phyloP scores from a whole-genome alignment of 35 echinoderm and acorn worm species.

The Strongylocentrotus purpuratus region DNA sequence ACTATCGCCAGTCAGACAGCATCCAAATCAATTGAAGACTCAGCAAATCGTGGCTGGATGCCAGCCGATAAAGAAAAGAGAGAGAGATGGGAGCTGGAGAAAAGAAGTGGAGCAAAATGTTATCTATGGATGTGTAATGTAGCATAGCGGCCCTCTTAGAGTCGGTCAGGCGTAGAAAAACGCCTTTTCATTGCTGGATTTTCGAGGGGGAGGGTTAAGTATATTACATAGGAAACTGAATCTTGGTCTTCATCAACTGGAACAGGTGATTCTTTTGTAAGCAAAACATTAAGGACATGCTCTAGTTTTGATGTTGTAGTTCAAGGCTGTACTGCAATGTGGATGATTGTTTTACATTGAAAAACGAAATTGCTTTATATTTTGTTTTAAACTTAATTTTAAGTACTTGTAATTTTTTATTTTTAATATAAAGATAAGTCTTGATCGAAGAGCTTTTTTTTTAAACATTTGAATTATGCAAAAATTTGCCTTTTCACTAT shows the following conservation, averaged over 20 bases:
- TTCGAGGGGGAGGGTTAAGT: not conserved
- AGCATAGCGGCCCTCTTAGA: not conserved
- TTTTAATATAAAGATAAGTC: no score
- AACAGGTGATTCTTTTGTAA: conserved; percentile 9
- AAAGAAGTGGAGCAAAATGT: conserved; percentile 11
- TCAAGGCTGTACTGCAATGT: not conserved
- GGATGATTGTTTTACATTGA: not conserved
- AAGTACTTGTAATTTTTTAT: no score
- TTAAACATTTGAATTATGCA: no score
- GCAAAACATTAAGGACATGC: not conserved
- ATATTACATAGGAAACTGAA: not conserved
- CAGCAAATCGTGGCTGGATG: not conserved
- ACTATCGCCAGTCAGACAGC: conserved; percentile 1
- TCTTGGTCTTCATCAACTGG: not conserved
- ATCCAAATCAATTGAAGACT: conserved; percentile 12
- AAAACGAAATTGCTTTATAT: not conserved
- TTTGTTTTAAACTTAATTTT: no score
- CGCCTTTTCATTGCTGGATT: not conserved
- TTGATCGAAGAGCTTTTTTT: no score
- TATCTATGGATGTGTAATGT: conserved; percentile 12
- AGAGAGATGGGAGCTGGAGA: not conserved
- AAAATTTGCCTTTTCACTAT: no score
- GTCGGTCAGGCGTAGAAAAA: not conserved
- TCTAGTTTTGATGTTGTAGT: not conserved
- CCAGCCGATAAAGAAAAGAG: not conserved